Conservation (phyloP, 1,140 invertebrate genomes). For the Lordiphosa collinella region DNA sequence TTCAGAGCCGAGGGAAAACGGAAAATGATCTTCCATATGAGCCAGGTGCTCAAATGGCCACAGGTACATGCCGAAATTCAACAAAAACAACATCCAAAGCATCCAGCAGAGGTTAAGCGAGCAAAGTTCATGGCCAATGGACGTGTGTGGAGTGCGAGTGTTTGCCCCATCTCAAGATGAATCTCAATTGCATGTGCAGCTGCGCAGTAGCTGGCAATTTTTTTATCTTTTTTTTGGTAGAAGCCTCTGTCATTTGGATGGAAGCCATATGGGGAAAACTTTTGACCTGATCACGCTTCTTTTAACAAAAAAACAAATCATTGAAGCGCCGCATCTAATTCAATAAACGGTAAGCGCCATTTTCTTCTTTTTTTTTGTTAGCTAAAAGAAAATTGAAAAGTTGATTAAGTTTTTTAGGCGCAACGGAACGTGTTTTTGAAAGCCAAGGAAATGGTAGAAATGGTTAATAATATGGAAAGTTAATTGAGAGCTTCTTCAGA, state of each 20-base stretch:
- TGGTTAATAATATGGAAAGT: not conserved
- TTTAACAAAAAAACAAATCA: conserved; percentile 26
- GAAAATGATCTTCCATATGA: conserved; percentile 38
- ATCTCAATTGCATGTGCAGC: conserved; percentile 28
- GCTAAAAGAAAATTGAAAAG: conserved; percentile 36
- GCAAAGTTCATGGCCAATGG: conserved; percentile 62
- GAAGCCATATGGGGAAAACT: conserved; percentile 21
- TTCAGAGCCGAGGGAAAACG: conserved; percentile 41
- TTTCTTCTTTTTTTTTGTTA: conserved; percentile 15
- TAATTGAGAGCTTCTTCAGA: not conserved
- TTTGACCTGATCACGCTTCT: conserved; percentile 61
- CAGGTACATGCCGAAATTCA: conserved; percentile 54
- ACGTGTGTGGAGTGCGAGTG: conserved; percentile 41
- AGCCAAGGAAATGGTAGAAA: conserved; percentile 1
- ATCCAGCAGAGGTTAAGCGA: conserved; percentile 55
- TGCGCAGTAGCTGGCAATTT: conserved; percentile 29
- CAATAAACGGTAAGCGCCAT: conserved; percentile 30
- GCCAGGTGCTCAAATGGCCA: conserved; percentile 60
- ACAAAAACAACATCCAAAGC: conserved; percentile 20
- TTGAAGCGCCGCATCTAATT: conserved; percentile 44
- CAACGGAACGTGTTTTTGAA: not conserved
- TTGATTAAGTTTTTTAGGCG: conserved; percentile 25
- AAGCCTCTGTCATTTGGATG: conserved; percentile 40
- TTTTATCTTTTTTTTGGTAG: conserved; percentile 12
- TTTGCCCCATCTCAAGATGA: conserved; percentile 27